Percentiles rank a stretch among this genome's conserved stretches.
Conservation (phyloP, 2,888 invertebrate species). For the Drosophila robusta region DNA sequence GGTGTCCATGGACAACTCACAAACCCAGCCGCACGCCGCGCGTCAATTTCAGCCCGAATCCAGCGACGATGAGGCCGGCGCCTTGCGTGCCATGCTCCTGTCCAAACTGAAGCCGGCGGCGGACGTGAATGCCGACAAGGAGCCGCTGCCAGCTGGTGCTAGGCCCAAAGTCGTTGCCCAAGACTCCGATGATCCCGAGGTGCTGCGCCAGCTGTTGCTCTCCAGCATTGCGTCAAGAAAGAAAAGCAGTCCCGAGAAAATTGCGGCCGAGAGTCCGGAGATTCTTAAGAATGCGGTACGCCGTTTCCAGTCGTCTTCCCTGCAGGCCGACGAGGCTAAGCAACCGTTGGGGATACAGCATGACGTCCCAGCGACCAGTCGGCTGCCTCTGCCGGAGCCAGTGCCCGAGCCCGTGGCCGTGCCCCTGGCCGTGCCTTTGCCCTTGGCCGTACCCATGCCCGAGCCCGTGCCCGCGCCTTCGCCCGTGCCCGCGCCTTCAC, state of each 20-base stretch:
- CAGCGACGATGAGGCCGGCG: constrained; percentile 79
- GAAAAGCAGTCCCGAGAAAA: constrained; percentile 1
- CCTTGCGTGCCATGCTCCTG: constrained; percentile 80
- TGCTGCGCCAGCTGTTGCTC: constrained; percentile 70
- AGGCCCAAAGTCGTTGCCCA: background rate
- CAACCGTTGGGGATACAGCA: too few species aligned
- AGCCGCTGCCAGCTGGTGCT: background rate
- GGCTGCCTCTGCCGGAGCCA: background rate
- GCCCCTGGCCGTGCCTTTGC: background rate
- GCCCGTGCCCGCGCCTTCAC: constrained; percentile 5
- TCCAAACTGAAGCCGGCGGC: constrained; percentile 64
- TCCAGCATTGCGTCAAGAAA: constrained; percentile 71
- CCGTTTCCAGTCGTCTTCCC: constrained; percentile 64
- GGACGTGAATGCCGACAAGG: background rate
- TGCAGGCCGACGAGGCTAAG: constrained; percentile 1
- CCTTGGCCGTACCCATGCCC: too few species aligned
- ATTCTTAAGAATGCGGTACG: constrained; percentile 84
- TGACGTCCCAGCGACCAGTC: background rate
- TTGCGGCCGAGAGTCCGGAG: constrained; percentile 43
- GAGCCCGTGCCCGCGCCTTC: constrained; percentile 1
- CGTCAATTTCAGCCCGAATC: constrained; percentile 32
- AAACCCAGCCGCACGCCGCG: constrained; percentile 27
- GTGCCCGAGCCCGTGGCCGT: background rate
- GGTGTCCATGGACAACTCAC: constrained; percentile 69
- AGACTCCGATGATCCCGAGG: constrained; percentile 68